A percentile compares a stretch with the other conserved stretches of the same genome.
Conservation (phyloP, 2,888 invertebrate species). For the Rhingia rostrata region DNA sequence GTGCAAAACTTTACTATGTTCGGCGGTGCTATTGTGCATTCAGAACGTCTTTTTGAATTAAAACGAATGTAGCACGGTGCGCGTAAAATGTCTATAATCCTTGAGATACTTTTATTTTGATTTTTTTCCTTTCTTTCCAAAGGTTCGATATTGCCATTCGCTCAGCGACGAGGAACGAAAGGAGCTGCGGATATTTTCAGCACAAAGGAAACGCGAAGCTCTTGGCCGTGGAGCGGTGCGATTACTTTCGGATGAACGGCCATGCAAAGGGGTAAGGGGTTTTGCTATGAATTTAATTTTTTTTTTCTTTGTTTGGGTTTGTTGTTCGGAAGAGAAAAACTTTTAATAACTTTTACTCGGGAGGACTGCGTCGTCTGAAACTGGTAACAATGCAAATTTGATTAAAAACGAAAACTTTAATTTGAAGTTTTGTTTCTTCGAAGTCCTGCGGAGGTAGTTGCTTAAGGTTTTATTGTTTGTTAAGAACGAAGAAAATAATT, state of each 20-base stretch:
- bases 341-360: constrained; percentile 69
- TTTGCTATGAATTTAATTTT: constrained; percentile 7
- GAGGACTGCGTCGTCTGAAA: constrained; percentile 43
- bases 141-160: constrained; percentile 96
- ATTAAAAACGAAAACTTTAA: constrained; percentile 70
- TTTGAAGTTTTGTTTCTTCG: constrained; percentile 26
- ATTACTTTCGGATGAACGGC: constrained; percentile 88
- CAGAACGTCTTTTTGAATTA: constrained; percentile 78
- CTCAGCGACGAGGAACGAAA: constrained; percentile 96
- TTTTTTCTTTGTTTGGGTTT: constrained; percentile 43
- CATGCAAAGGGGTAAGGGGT: constrained; percentile 90
- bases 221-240: constrained; percentile 95
- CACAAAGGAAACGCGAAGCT: constrained; percentile 96
- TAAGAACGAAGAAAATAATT: constrained; percentile 26
- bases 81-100: constrained; percentile 61
- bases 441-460: neutral
- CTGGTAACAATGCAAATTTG: constrained; percentile 72
- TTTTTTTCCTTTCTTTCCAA: constrained; percentile 76
- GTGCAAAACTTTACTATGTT: constrained; percentile 36
- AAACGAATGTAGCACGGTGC: constrained; percentile 71
- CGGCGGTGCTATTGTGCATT: constrained; percentile 49
- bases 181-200: constrained; percentile 95
- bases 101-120: constrained; percentile 50
- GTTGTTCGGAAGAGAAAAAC: constrained; percentile 47
- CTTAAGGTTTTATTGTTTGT: constrained; percentile 26